phyloP scores from a whole-genome alignment of 2,113 vertebrate genomes.

The Cyprinus carpio region DNA sequence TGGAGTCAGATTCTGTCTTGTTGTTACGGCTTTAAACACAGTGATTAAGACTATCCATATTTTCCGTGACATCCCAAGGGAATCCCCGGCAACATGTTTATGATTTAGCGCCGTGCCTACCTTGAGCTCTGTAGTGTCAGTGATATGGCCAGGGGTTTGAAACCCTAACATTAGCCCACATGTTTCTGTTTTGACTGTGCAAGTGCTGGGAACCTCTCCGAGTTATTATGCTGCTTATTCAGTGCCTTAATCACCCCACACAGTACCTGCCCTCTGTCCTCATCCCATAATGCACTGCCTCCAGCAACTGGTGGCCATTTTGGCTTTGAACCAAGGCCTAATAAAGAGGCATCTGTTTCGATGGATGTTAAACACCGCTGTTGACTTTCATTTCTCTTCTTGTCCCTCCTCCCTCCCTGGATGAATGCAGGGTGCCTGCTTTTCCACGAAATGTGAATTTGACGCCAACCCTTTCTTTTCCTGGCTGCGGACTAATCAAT shows the following conservation, averaged over 20 bases:
- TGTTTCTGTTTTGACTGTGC: constrained; percentile 82
- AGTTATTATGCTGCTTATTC: constrained; percentile 78
- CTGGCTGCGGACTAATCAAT: constrained; percentile 76
- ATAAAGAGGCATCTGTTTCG: constrained; percentile 69
- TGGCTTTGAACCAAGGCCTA: constrained; percentile 60
- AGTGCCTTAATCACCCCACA: constrained; percentile 78
- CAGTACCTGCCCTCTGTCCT: constrained; percentile 75
- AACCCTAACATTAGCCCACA: constrained; percentile 73
- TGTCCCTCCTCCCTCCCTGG: constrained; percentile 46
- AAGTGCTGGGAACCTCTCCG: constrained; percentile 72
- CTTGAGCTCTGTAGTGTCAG: constrained; percentile 60
- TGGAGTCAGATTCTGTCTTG: constrained; percentile 37
- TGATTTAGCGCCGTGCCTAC: constrained; percentile 56
- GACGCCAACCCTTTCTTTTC: constrained; percentile 73
- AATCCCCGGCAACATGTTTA: constrained; percentile 57
- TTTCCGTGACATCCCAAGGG: constrained; percentile 49
- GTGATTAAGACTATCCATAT: constrained; percentile 54
- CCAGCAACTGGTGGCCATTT: constrained; percentile 46
- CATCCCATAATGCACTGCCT: constrained; percentile 54
- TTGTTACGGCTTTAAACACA: constrained; percentile 45
- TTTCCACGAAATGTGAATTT: constrained; percentile 64
- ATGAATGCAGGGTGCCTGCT: constrained; percentile 70
- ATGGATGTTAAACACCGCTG: constrained; percentile 69
- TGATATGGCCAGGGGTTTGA: constrained; percentile 65
- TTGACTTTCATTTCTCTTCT: constrained; percentile 70